A percentile compares a stretch with the other conserved stretches of the same genome.
Conservation (phyloP, 2,888 invertebrate genomes). For the Nephrotoma flavescens region DNA sequence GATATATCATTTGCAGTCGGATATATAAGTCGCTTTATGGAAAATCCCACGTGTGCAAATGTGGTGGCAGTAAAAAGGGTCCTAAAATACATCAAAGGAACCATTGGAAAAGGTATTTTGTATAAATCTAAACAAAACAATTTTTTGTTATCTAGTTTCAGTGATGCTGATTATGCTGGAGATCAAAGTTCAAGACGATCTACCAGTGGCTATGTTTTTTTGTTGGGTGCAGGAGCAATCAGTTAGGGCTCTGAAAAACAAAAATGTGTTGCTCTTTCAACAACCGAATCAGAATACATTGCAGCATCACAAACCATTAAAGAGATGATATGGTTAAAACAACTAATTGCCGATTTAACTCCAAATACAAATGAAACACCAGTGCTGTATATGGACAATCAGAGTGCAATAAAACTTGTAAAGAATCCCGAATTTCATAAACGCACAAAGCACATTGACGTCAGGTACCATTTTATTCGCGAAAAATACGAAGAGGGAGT, state of each 20-base stretch:
- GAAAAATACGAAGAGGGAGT: conserved; percentile 7
- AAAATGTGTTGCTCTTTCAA: background rate
- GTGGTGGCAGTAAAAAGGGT: conserved; percentile 12
- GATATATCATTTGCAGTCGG: conserved; percentile 6
- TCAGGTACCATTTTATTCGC: conserved; percentile 11
- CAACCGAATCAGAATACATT: background rate
- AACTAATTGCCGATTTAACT: background rate
- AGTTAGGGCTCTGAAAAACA: conserved; percentile 11
- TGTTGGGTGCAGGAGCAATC: conserved; percentile 15
- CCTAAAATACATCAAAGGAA: conserved; percentile 9
- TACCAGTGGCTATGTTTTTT: conserved; percentile 14
- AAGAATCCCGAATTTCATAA: conserved; percentile 12
- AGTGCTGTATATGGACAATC: conserved; percentile 14
- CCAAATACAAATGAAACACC: conserved; percentile 6
- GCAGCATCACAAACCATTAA: background rate
- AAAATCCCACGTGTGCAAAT: conserved; percentile 9
- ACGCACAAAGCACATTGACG: conserved; percentile 11
- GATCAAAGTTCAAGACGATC: conserved; percentile 13
- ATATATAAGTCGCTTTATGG: conserved; percentile 3
- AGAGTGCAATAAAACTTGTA: conserved; percentile 13
- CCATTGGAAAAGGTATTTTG: background rate
- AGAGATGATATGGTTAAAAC: conserved; percentile 17
- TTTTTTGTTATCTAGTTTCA: conserved; percentile 8
- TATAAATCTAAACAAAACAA: background rate
- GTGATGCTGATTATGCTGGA: conserved; percentile 15